Evolutionary conservation across 1,140 invertebrate genomes (phyloP).

Genomic region (Pectinophora gossypiella): DNA sequence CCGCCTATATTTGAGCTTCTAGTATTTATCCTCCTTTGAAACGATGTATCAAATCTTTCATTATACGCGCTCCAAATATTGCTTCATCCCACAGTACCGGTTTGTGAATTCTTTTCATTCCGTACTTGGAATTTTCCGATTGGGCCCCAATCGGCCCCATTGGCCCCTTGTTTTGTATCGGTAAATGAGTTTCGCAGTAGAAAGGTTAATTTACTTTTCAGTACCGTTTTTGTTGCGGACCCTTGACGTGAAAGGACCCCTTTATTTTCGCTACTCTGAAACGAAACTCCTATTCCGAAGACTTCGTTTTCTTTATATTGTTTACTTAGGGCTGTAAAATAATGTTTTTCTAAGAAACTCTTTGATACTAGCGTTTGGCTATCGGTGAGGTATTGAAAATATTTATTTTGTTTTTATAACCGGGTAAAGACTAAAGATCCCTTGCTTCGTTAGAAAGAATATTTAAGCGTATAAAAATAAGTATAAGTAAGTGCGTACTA

Average conservation of each 20-base stretch:
- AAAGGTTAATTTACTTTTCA: conserved; percentile 70
- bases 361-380: no score
- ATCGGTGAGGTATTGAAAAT: no score
- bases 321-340: background rate
- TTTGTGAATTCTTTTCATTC: conserved; percentile 61
- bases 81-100: conserved; percentile 13
- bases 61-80: background rate
- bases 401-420: no score
- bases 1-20: no score
- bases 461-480: no score
- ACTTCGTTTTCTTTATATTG: background rate
- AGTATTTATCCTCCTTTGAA: no score
- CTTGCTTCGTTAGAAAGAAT: no score
- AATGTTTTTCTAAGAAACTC: background rate
- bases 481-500: no score
- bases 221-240: conserved; percentile 44
- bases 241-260: conserved; percentile 12
- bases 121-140: conserved; percentile 58
- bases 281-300: background rate
- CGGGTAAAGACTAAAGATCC: no score
- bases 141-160: conserved; percentile 41
- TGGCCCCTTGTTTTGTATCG: conserved; percentile 63
- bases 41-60: no score
- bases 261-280: background rate
- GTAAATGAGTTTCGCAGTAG: conserved; percentile 67